phyloP scores from a whole-genome alignment of 2,113 vertebrate genomes.

The Ciconia boyciana region DNA sequence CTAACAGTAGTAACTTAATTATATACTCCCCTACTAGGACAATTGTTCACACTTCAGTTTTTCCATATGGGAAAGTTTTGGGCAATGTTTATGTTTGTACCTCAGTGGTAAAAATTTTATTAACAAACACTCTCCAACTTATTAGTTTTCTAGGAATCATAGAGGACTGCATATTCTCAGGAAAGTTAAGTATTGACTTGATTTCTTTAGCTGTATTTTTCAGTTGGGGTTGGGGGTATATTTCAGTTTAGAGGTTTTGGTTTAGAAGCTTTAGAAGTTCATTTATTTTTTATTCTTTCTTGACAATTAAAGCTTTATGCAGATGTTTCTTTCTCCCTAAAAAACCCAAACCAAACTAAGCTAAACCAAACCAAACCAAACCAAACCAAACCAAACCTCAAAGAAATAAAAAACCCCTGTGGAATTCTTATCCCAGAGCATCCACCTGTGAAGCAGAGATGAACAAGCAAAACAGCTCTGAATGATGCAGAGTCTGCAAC shows the following conservation, averaged over 20 bases:
- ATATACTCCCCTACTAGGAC: neutral
- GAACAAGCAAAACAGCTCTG: neutral
- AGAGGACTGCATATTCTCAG: neutral
- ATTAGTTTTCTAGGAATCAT: neutral
- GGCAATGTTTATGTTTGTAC: neutral
- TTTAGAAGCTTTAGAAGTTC: neutral
- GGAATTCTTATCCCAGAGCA: neutral
- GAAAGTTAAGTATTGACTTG: neutral
- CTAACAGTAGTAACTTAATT: neutral
- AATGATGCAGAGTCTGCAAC: neutral
- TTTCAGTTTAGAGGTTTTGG: neutral
- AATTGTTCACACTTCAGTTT: neutral
- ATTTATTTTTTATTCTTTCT: neutral
- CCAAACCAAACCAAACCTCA: no score
- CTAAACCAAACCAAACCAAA: neutral
- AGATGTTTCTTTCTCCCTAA: neutral
- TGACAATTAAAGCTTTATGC: neutral
- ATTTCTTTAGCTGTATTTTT: neutral
- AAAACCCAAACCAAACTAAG: neutral
- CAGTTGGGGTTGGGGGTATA: neutral
- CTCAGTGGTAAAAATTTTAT: neutral
- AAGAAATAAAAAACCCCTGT: neutral
- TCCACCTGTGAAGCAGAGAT: neutral
- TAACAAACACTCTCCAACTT: neutral
- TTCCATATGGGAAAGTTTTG: neutral